Percentiles rank a stretch among this genome's conserved stretches.
Conservation (phyloP, 2,888 invertebrate genomes). For the Ochropacha duplaris region DNA sequence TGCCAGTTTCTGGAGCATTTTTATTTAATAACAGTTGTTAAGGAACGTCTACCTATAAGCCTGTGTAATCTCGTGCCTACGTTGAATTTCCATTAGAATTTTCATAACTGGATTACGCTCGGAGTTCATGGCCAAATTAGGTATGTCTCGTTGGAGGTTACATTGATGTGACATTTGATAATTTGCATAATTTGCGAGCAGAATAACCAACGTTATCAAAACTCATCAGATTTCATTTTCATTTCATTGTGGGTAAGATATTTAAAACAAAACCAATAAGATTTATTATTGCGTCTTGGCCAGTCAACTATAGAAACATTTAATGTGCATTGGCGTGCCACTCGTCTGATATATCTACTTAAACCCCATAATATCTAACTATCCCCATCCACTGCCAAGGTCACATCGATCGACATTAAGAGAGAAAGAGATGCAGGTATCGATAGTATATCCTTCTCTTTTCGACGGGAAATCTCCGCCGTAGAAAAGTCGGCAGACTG, state of each 20-base stretch:
- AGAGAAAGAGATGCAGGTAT: conserved; percentile 40
- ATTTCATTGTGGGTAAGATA: no score
- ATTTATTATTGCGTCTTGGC: not conserved
- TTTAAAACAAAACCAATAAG: no score
- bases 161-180: not conserved
- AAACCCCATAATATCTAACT: conserved; percentile 25
- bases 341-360: not conserved
- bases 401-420: conserved; percentile 65
- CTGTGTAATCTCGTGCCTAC: not conserved
- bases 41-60: no score
- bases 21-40: no score
- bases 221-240: no score
- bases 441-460: conserved; percentile 25
- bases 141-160: not conserved
- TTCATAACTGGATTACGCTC: not conserved
- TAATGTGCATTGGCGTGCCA: not conserved
- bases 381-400: conserved; percentile 67
- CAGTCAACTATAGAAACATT: not conserved
- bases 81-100: not conserved
- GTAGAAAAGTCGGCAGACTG: conserved; percentile 35
- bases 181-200: not conserved
- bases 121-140: not conserved
- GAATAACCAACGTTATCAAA: no score
- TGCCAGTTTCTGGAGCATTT: no score
- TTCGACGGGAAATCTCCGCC: conserved; percentile 26